Evolutionary conservation across 2,797 vertebrate genomes (phyloP), one percentile per base, ranked within the genome.

Genomic region (Spheniscus humboldti): DNA sequence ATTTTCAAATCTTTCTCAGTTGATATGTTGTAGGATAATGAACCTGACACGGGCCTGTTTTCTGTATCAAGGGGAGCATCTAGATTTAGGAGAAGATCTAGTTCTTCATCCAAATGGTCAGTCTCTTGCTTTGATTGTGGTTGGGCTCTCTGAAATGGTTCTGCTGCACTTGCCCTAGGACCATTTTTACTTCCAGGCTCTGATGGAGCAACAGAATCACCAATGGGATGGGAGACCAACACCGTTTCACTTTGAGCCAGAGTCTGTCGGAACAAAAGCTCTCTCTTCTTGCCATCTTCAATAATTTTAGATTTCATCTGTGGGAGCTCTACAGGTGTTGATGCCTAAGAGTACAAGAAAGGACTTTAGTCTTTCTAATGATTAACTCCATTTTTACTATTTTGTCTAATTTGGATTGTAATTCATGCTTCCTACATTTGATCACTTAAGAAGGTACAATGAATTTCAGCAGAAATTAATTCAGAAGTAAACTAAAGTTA

Each of bases 41-140:
- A 75, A 30, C 33, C 74, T 62, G 82, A 43, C n/a, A 9, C 30
- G 79, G 83, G 13, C 69, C 52, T 39, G 28, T 72, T 76, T 86
- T 71, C 92, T 57, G 79, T 90, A 82, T 52, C 90, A 22, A 92
- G 25, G 2, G 99, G 98, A 23, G 97, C 98, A 88, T 99, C 98
- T 92, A 99, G 97, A 93, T 94, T 96, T 43, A 99, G 98, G 81
- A 99, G 98, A 94, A 98, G 97, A 92, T 99, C 99, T 84, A 99
- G 97, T 81, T 99, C 99, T 88, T 99, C 98, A 33, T 99, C 99
- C 35, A 97, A 94, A 19, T 97, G 97, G 75, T 98, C 98, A 39
- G 23, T 59, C 33, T 74, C 96, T 33, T 94, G 80, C 48, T 86
- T 71, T 47, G 35, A 28, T 1, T 43, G 66, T 16, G 45, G 73